A percentile compares a stretch with the other conserved stretches of the same genome.
phyloP scores from a whole-genome alignment of 2,888 invertebrate genomes.

The Tenodera sinensis region DNA sequence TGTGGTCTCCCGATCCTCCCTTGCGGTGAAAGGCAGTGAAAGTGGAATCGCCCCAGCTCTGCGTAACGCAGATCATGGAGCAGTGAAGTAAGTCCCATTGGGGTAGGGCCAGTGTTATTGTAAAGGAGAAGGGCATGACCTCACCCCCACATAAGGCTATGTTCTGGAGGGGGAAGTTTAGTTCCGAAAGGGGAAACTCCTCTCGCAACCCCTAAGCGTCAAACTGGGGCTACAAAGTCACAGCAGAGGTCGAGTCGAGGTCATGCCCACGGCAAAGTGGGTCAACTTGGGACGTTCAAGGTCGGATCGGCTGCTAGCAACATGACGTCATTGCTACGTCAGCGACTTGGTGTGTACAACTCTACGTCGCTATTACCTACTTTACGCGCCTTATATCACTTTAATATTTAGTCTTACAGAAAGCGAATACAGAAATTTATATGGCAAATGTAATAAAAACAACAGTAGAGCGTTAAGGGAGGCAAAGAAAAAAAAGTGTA shows the following conservation, averaged over 20 bases:
- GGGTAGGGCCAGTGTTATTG: background rate
- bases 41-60: background rate
- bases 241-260: background rate
- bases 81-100: too few relatives aligned
- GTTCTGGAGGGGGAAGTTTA: background rate
- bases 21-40: background rate
- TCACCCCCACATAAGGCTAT: background rate
- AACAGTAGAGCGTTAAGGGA: too few relatives aligned
- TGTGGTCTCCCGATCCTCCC: background rate
- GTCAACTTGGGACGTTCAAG: background rate
- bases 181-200: background rate
- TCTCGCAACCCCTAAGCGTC: background rate
- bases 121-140: background rate
- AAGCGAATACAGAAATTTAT: too few relatives aligned
- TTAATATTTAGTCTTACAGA: too few relatives aligned
- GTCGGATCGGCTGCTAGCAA: background rate
- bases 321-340: background rate
- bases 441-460: too few relatives aligned
- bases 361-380: background rate
- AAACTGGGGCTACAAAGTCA: background rate
- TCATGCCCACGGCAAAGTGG: background rate
- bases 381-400: background rate
- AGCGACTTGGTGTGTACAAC: background rate
- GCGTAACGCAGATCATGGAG: background rate
- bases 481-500: too few relatives aligned